Evolutionary conservation across 2,888 invertebrate species (phyloP), one percentile per base, ranked within the genome.

Genomic region (Polymixis flavicincta): DNA sequence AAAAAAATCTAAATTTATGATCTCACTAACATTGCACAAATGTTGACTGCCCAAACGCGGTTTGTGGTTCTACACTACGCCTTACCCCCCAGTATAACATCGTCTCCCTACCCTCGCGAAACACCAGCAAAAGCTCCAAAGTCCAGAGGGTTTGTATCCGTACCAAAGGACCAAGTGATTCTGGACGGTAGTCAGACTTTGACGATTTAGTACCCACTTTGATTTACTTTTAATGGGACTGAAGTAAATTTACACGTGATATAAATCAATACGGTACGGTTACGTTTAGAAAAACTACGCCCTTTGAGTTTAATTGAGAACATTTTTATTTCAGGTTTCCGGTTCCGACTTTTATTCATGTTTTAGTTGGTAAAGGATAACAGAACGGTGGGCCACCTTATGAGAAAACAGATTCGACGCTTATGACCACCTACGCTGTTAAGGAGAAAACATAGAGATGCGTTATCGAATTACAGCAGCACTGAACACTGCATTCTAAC

Each of bases 191-290:
- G 82, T 68, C 81, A 84, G 87, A 90, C 92, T 92, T 93, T 93
- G 93, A 92, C 93, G 91, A 93, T 93, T 92, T 92, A 92, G 91
- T 91, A 87, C 90, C 86, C 82, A 90, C 91, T 91, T 92, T 93
- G 93, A 93, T 93, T 93, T 93, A 93, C 90, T 92, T 92, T 93
- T 93, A 93, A 93, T 93, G 93, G 92, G 81, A 75, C 87, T 87
- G 87, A 89, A 91, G 92, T 90, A 92, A 92, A 92, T 93, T 92
- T 92, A 93, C 92, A 92, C 90, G 87, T 85, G 78, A 83, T 85
- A 91, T 93, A 94, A 93, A 94, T 94, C 93, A 93, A 93, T 92
- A 92, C 86, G 89, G 73, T 64, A 71, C 70, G 84, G 77, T 75
- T 55, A 68, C 78, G 83, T 85, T 85, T 83, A 73, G 84, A 80